Base-by-base conservation (phyloP, 2,113 vertebrate species). In the Oncorhynchus masou region DNA sequence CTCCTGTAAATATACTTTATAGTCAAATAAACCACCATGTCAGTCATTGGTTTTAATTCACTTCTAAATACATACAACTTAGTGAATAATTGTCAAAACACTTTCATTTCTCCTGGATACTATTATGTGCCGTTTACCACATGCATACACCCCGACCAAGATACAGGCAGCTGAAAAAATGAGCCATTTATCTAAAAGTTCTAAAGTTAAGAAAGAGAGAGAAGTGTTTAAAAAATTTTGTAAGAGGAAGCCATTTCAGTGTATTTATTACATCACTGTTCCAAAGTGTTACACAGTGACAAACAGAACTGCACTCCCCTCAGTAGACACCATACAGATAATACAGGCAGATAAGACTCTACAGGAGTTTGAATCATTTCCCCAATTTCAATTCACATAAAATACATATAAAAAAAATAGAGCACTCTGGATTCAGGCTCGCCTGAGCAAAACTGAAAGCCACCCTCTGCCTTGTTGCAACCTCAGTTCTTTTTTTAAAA, bases 351-450 rank as follows among this genome's bases (percentile, higher is more conserved):
- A 87, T 84, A 67, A 86, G 81, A 84, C 68, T 75, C 68, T 75
- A 76, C 19, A 84, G 73, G 74, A 82, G 82, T 77, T 91, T 89
- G 90, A 91, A 88, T 91, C 34, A 54, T 70, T 87, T 45, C 83
- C 70, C 77, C 80, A 88, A 81, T 86, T 85, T 70, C 79, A 82
- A 79, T 77, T 74, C 71, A 91, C 89, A 86, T 88, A 88, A 91
- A 91, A 92, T 83, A 84, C 88, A 92, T 90, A 84, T 88, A 90
- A 90, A 87, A 90, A 90, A 87, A 85, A 78, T 84, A 79, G 79
- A 83, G 70, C 39, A 54, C 76, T 86, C 74, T 76, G 7, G 78
- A 76, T 74, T 81, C 73, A 73, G 48, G 79, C 69, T 78, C 59
- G 49, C 34, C 74, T 29, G 48, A 82, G 74, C 71, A 5, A 78